Base-by-base conservation (phyloP, 2,888 invertebrate species). In the Scaeva pyrastri region DNA sequence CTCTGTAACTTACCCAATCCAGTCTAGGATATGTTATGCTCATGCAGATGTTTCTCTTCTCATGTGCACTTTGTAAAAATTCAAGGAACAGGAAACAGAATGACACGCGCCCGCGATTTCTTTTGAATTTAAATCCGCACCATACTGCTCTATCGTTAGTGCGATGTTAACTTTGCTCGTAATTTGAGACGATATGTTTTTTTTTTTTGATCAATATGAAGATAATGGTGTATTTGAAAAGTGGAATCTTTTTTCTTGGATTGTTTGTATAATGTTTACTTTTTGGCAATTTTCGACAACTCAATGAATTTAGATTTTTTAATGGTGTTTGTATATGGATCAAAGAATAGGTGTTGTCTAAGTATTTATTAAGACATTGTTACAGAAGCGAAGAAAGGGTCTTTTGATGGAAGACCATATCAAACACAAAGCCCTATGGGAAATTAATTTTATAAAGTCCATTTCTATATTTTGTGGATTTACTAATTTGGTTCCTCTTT, bases 91-190 rank as follows among this genome's bases (percentile, higher is more conserved):
- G 85, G 85, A 85, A 85, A 77, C 76, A 73, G 76, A 85, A 81
- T 85, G 85, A 85, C 85, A 85, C 85, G 85, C 85, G 85, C 76
- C 7, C 72, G 85, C 85, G 85, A 85, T 85, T 85, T 71, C 81
- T 85, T 81, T 81, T 80, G 16, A 85, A 76, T 81, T 68, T 31
- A 81, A 85, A 85, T 85, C 85, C 66, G 75, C 76, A 76, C 76
- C 72, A 76, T 31, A 55, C 78, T 64, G 55, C 41, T 43, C 80
- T 75, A 62, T 85, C 80, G 85, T 81, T 85, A 77, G 85, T 73
- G 31, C 31, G 85, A 85, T 77, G 81, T 85, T 73, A 85, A 85
- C 81, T 76, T 81, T 81, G 48, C 76, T 75, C 58, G 84, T 79
- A 80, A 84, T 80, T 52, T 75, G 84, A 84, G 71, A 84, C 71